Conservation (phyloP, 2,888 invertebrate species). For the Falcaria lacertinaria region DNA sequence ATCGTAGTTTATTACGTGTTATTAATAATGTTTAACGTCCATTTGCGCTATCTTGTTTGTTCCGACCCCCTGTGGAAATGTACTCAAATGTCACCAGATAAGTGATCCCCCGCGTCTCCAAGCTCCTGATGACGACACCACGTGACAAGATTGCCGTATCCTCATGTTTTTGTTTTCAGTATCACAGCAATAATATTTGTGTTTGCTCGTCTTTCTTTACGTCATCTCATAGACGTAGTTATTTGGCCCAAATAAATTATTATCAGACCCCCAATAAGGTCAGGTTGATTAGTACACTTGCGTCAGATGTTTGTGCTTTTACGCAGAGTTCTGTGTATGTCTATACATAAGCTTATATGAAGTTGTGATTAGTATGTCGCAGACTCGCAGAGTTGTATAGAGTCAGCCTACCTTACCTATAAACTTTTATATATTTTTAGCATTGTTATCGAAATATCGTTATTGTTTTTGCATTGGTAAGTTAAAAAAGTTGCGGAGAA, state of each 20-base stretch:
- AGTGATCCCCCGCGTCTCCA: slow-evolving; percentile 61
- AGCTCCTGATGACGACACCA: slow-evolving; percentile 49
- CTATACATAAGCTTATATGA: too few relatives aligned
- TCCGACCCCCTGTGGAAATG: slow-evolving; percentile 60
- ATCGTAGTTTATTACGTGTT: slow-evolving; percentile 8
- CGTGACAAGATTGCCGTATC: slow-evolving; percentile 32
- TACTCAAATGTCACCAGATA: slow-evolving; percentile 58
- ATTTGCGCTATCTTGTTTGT: slow-evolving; percentile 48
- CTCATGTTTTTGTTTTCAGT: slow-evolving; percentile 16
- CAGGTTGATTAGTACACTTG: neutral
- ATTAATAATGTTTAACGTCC: slow-evolving; percentile 30
- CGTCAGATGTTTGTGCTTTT: slow-evolving; percentile 8
- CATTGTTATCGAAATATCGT: too few relatives aligned
- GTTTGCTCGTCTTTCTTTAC: slow-evolving; percentile 27
- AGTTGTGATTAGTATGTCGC: too few relatives aligned
- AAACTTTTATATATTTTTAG: too few relatives aligned
- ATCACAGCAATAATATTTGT: slow-evolving; percentile 23
- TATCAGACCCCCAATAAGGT: slow-evolving; percentile 3
- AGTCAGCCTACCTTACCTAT: too few relatives aligned
- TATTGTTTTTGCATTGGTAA: too few relatives aligned
- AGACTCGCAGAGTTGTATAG: too few relatives aligned
- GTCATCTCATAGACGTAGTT: slow-evolving; percentile 16
- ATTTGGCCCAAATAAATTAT: neutral
- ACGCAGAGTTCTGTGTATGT: too few relatives aligned
- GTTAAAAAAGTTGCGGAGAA: too few relatives aligned